phyloP scores from a whole-genome alignment of 2,797 vertebrate genomes.

The Gobionotothen gibberifrons region DNA sequence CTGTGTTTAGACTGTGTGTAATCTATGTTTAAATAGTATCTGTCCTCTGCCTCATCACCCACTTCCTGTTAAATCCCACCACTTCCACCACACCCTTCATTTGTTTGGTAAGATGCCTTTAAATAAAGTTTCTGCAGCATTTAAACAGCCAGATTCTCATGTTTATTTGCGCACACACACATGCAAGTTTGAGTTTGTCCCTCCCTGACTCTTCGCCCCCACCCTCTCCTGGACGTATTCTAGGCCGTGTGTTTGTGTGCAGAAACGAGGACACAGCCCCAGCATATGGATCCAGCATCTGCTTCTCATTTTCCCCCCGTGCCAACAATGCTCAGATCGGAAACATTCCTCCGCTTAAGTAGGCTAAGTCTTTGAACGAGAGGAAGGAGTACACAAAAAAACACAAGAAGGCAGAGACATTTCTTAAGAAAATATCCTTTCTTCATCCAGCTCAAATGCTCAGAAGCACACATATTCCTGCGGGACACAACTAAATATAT shows the following conservation, averaged over 20 bases:
- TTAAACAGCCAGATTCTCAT: slow-evolving; percentile 49
- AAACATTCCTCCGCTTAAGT: slow-evolving; percentile 75
- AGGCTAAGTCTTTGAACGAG: slow-evolving; percentile 60
- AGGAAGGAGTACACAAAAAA: slow-evolving; percentile 58
- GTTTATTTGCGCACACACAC: slow-evolving; percentile 12
- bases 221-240: slow-evolving; percentile 54
- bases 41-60: slow-evolving; percentile 40
- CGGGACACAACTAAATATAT: slow-evolving; percentile 40
- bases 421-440: slow-evolving; percentile 54
- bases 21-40: slow-evolving; percentile 53
- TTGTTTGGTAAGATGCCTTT: slow-evolving; percentile 58
- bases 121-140: slow-evolving; percentile 55
- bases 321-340: slow-evolving; percentile 72
- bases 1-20: slow-evolving; percentile 42
- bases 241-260: slow-evolving; percentile 63
- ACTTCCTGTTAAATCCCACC: slow-evolving; percentile 62
- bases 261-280: slow-evolving; percentile 55
- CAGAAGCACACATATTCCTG: slow-evolving; percentile 35
- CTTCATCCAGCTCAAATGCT: slow-evolving; percentile 50
- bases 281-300: slow-evolving; percentile 78
- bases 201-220: slow-evolving; percentile 44
- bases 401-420: slow-evolving; percentile 41
- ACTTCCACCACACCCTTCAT: slow-evolving; percentile 60
- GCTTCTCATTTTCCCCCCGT: slow-evolving; percentile 75
- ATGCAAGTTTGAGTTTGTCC: slow-evolving; percentile 8